Evolutionary conservation across 64 coral and sea anemone genomes (phyloP).

Genomic region (Montipora sp.): DNA sequence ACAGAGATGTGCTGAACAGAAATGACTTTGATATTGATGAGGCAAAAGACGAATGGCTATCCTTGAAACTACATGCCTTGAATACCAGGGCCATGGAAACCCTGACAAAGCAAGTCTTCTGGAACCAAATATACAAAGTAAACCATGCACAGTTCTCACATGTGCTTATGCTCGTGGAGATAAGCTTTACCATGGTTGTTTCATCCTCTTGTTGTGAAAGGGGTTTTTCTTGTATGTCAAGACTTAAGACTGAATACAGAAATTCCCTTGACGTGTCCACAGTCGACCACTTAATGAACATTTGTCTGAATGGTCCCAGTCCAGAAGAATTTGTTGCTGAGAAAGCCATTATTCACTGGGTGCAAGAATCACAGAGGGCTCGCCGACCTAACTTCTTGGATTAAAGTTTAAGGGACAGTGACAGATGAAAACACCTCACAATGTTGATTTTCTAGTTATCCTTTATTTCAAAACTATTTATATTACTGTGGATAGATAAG

Average conservation of each 20-base stretch:
- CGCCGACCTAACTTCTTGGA: constrained; percentile 5
- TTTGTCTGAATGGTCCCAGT: constrained; percentile 62
- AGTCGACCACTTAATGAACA: constrained; percentile 52
- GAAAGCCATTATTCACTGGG: constrained; percentile 57
- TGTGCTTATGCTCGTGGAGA: constrained; percentile 32
- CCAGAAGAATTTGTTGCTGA: constrained; percentile 67
- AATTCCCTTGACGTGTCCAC: constrained; percentile 72
- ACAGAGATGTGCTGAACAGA: constrained; percentile 19
- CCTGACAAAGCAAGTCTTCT: constrained; percentile 36
- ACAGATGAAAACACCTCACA: not conserved
- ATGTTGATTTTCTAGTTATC: constrained; percentile 18
- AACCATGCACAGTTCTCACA: constrained; percentile 21
- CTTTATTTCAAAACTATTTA: constrained; percentile 22
- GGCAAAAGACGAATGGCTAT: constrained; percentile 28
- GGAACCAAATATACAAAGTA: constrained; percentile 16
- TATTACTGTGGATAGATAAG: constrained; percentile 1
- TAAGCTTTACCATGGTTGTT: constrained; percentile 34
- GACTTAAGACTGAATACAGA: constrained; percentile 39
- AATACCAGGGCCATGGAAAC: constrained; percentile 47
- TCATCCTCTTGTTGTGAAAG: constrained; percentile 26
- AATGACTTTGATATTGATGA: constrained; percentile 32
- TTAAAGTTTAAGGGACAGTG: not conserved
- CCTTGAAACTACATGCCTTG: constrained; percentile 12
- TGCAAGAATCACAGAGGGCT: constrained; percentile 33
- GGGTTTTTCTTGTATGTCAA: constrained; percentile 41